phyloP scores from a whole-genome alignment of 2,888 invertebrate genomes.

The Baronia brevicornis region DNA sequence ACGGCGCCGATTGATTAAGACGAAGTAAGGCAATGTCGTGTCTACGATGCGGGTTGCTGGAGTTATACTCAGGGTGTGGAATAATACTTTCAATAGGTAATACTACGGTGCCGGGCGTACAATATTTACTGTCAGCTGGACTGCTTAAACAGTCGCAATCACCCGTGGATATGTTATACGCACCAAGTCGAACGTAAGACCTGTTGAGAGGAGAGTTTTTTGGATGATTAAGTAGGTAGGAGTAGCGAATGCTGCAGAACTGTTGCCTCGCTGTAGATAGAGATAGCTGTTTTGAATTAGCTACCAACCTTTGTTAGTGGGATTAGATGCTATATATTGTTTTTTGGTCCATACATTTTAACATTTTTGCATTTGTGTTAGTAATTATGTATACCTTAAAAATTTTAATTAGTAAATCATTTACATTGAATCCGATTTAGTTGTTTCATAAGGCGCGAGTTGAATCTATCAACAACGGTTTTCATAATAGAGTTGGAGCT shows the following conservation, averaged over 20 bases:
- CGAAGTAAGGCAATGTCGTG: constrained; percentile 17
- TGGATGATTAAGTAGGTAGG: neutral
- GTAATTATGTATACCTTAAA: too few species aligned
- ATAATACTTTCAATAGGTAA: constrained; percentile 35
- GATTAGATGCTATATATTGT: neutral
- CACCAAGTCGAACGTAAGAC: constrained; percentile 37
- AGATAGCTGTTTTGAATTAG: too few species aligned
- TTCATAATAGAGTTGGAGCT: too few species aligned
- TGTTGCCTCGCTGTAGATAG: too few species aligned
- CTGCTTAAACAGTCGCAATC: constrained; percentile 34
- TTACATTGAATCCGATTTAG: too few species aligned
- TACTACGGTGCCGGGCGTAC: constrained; percentile 37
- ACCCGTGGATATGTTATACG: constrained; percentile 7
- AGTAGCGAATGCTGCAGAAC: too few species aligned
- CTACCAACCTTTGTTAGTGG: neutral
- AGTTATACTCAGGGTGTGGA: constrained; percentile 39
- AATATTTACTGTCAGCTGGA: constrained; percentile 27
- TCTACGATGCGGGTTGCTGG: neutral
- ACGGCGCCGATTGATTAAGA: constrained; percentile 12
- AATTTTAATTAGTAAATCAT: too few species aligned
- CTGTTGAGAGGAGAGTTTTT: constrained; percentile 12
- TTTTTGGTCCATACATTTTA: neutral
- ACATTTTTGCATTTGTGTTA: too few species aligned
- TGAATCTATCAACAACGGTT: too few species aligned
- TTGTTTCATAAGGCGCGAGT: too few species aligned